Evolutionary conservation across 2,888 invertebrate genomes (phyloP), one percentile per base, ranked within the genome.

Genomic region (Adelognathus sp.): DNA sequence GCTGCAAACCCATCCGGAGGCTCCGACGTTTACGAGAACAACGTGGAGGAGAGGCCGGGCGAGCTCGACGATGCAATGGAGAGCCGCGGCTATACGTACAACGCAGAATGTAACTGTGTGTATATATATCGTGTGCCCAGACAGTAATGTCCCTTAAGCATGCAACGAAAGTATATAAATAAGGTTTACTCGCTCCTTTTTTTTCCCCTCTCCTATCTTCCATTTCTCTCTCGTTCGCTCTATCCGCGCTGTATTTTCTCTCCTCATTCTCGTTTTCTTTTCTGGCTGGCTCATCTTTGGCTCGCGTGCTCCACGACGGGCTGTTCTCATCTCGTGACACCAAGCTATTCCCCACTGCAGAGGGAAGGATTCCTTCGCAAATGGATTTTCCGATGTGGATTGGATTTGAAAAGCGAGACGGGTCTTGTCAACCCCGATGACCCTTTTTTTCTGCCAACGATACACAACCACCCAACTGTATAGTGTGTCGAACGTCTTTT

Each of bases 141-240:
- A 81, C 81, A 81, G 79, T 83, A 81, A 83, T 81, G 81, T 83
- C 82, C 80, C 81, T 83, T 83, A 79, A 83, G 79, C 82, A 83
- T 83, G 80, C 83, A 82, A 81, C 81, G 81, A 83, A 82, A 83
- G 81, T 83, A 81, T 81, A 83, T 80, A 83, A 83, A 83, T 83
- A 83, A 81, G 79, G 77, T 74, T 79, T 63, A 78, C 63, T 72
- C 74, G 71, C 74, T 80, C 61, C 79, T 76, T 73, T 64, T 52
- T 61, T 50, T 63, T 56, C 27, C 31, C 24, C 31, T n/a, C n/a
- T n/a, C 18, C 16, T n/a, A 14, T 50, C 56, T 41, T 36, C 63
- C 64, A 63, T 64, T 46, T 61, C 31, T 63, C 50, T 63, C 46
- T 9, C 21, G 44, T 31, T 60, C 16, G 11, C 39, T 36, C 11